These are phyloP conservation scores for Anguilla japonica DNA, from an alignment of 2,113 vertebrate species.

Conservation along the genomic window DNA sequence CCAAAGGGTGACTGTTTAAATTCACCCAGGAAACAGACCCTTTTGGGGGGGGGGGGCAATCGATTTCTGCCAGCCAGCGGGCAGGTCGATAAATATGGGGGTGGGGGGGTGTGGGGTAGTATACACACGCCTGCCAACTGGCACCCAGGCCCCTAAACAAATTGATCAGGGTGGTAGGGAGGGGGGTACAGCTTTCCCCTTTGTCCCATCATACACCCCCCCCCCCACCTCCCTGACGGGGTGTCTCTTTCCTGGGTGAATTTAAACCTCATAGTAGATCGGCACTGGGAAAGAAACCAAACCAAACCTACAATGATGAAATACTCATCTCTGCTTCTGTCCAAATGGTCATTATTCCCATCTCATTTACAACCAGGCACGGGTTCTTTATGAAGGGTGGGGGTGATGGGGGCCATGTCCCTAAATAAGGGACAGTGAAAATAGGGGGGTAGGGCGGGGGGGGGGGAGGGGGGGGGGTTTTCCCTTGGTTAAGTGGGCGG, in stretches of 20 bases:
- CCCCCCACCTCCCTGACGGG: too few species aligned
- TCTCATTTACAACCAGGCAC: background rate
- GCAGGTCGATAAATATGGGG: conserved; percentile 54
- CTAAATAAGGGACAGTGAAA: background rate
- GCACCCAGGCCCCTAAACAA: conserved; percentile 66
- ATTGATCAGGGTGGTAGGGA: conserved; percentile 50
- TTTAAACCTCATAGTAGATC: conserved; percentile 60
- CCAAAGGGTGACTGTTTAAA: background rate
- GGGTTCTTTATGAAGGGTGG: background rate
- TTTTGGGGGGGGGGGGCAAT: conserved; percentile 47
- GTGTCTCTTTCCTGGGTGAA: too few species aligned
- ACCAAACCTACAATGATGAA: conserved; percentile 51
- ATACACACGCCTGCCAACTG: conserved; percentile 60
- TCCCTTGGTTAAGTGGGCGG: background rate
- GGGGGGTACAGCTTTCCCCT: conserved; percentile 50
- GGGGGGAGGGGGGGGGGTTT: background rate
- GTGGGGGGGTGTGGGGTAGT: conserved; percentile 49
- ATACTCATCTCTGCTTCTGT: conserved; percentile 53
- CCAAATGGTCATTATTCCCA: background rate
- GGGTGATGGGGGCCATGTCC: background rate
- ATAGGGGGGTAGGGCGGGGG: conserved; percentile 24
- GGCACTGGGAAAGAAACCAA: conserved; percentile 53
- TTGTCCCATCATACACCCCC: conserved; percentile 13
- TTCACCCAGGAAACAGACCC: conserved; percentile 28
- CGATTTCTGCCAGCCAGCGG: conserved; percentile 39